Base-by-base conservation (phyloP, 2,113 vertebrate genomes). In the Dasyornis broadbenti region DNA sequence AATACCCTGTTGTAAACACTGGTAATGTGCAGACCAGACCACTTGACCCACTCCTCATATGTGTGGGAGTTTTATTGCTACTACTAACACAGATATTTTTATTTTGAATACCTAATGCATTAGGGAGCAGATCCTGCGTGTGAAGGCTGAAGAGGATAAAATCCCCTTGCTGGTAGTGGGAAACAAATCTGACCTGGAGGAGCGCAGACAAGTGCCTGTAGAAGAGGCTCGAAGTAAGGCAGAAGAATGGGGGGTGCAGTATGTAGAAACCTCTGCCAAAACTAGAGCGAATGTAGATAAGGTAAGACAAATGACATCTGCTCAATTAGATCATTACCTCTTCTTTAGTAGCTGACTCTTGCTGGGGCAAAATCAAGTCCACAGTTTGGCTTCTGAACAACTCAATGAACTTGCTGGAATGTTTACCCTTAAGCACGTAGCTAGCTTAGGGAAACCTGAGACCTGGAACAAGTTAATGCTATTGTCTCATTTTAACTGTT, bases 241-340 rank as follows among this genome's bases (percentile, higher is more conserved):
- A 0, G 96, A 98, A 8, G 98, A 99, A 85, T 99, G 99, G 99
- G 98, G 98, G 0, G 98, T 99, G n/a, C 99, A 99, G 97, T 99
- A 99, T 0, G 99, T 99, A 96, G 99, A 99, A 98, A 99, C 99
- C 0, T 99, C 99, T 1, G 99, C 99, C 47, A 99, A 99, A 97
- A 99, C 99, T 0, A 98, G 99, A 61, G 99, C 99, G 12, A 99
- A 99, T 40, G 99, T 99, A 84, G 99, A 99, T 98, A 99, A 99
- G 99, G 99, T 99, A 93, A 93, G 95, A 30, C 18, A 21, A 27
- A 28, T 35, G 11, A 42, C 33, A 75, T 33, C 30, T 77, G 7
- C 24, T 90, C 35, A 39, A 3, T 88, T 59, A 35, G 6, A 17
- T 47, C 2, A 0, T 53, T 5, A 1, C 35, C 81, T 3, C 16